Evolutionary conservation across 2,888 invertebrate species (phyloP).

Genomic region (Caenorhabditis zanzibari): DNA sequence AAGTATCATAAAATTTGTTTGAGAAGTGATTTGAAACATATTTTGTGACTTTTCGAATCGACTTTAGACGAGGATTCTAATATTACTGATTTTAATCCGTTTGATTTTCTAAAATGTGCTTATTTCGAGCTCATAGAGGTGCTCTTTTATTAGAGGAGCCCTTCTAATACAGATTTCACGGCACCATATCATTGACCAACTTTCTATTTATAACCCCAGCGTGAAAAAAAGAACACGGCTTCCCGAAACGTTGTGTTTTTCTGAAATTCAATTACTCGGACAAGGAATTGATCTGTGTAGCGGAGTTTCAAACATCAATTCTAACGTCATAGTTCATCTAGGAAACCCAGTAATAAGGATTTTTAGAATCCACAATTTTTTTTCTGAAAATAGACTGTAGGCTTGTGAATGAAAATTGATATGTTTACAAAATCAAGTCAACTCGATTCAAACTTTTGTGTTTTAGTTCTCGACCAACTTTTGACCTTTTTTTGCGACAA

Average conservation of each 20-base stretch:
- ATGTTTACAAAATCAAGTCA: background rate
- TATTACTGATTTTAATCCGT: too few species aligned
- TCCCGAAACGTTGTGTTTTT: slow-evolving; percentile 8
- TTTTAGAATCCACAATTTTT: too few species aligned
- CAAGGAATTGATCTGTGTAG: slow-evolving; percentile 11
- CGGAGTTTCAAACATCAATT: slow-evolving; percentile 23
- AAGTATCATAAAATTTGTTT: too few species aligned
- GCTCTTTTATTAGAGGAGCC: too few species aligned
- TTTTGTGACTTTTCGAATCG: too few species aligned
- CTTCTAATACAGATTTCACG: too few species aligned
- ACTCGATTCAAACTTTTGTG: background rate
- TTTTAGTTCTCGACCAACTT: slow-evolving; percentile 1
- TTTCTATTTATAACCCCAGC: background rate
- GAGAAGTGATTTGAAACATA: too few species aligned
- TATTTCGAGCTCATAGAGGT: too few species aligned
- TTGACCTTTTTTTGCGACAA: slow-evolving; percentile 22
- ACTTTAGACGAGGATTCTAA: too few species aligned
- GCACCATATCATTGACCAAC: too few species aligned
- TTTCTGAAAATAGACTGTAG: background rate
- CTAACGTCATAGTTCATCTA: slow-evolving; percentile 7
- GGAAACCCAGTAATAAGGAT: slow-evolving; percentile 28
- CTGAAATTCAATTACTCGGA: slow-evolving; percentile 22
- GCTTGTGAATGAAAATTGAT: too few species aligned
- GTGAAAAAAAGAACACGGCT: background rate
- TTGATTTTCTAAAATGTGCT: too few species aligned